phyloP scores from a whole-genome alignment of 2,113 vertebrate genomes.

The Emberiza fucata region DNA sequence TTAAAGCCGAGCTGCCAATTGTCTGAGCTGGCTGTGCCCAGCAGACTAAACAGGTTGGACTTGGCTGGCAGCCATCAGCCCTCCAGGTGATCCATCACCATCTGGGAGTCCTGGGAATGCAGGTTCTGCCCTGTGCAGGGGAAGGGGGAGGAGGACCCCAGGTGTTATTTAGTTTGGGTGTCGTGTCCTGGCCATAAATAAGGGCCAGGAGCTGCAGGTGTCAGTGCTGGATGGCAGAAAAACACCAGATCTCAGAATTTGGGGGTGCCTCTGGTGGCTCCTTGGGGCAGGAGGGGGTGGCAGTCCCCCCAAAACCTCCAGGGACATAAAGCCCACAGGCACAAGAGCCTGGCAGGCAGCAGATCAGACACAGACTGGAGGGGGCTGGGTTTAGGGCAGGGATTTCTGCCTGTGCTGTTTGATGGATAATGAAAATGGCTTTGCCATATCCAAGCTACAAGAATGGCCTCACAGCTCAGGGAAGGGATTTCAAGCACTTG shows the following conservation, averaged over 20 bases:
- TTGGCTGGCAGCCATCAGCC: not conserved
- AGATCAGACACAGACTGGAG: not conserved
- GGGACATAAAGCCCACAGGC: not conserved
- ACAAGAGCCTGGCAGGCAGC: not conserved
- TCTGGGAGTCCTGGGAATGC: fast-evolving
- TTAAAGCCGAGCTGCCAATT: not conserved
- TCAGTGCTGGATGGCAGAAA: not conserved
- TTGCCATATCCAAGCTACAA: not conserved
- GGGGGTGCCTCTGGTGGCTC: not conserved
- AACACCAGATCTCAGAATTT: not conserved
- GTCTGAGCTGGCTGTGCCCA: not conserved
- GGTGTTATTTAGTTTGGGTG: not conserved
- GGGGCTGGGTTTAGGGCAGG: not conserved
- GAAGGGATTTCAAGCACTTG: not conserved
- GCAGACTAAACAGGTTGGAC: not conserved
- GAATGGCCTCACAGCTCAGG: not conserved
- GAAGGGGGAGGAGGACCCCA: not conserved
- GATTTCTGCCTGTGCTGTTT: not conserved
- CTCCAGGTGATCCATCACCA: not conserved
- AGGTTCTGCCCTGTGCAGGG: not conserved
- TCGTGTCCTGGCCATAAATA: not conserved
- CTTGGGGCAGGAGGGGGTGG: fast-evolving
- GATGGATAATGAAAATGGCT: not conserved
- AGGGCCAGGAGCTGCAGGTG: not conserved
- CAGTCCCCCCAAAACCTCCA: not conserved